Base-by-base conservation (phyloP, 1,140 invertebrate genomes). In the Drosophila auraria region DNA sequence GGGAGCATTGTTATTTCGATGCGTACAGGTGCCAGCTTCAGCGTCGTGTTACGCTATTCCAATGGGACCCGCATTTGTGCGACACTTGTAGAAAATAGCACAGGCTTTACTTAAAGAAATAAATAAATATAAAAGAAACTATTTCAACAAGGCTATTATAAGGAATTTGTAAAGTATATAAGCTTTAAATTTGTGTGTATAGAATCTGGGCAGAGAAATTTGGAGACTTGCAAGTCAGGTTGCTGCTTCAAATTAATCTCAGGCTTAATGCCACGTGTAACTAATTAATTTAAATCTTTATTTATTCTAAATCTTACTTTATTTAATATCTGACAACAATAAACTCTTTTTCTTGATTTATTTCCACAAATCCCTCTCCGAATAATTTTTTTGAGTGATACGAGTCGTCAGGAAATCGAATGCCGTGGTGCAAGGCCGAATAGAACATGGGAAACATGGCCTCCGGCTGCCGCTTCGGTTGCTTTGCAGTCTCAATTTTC, bases 361-460 rank as follows among this genome's bases (percentile, higher is more conserved):
- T 27, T 17, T 44, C 8, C 14, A 38, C 36, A 38, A 14, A 38
- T 5, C 14, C 12, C 4, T 14, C 4, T 38, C 12, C 4, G 36
- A 38, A 14, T 38, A 15, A 6, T 25, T 63, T 54, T n/a, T 56
- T 15, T 2, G 7, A 40, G 51, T 49, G 15, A 15, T 2, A 0
- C 5, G 23, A 38, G 30, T 40, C 11, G 11, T 11, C 44, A 38
- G 70, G 70, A 74, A 59, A 76, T 77, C 74, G 62, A 77, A 74
- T 65, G 64, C 60, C 62, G 42, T 49, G 60, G 30, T 56, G 7
- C 49, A 68, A 59, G 50, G 65, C 33, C 62, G 15, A 20, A 40
- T 25, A 38, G 12, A 23, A 27, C 53, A 56, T 20, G 53, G 53
- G 53, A 38, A 56, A 56, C 20, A 38, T 23, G 33, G 33, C 20